Evolutionary conservation across 2,797 vertebrate species (phyloP).

Genomic region (Mus spretus): DNA sequence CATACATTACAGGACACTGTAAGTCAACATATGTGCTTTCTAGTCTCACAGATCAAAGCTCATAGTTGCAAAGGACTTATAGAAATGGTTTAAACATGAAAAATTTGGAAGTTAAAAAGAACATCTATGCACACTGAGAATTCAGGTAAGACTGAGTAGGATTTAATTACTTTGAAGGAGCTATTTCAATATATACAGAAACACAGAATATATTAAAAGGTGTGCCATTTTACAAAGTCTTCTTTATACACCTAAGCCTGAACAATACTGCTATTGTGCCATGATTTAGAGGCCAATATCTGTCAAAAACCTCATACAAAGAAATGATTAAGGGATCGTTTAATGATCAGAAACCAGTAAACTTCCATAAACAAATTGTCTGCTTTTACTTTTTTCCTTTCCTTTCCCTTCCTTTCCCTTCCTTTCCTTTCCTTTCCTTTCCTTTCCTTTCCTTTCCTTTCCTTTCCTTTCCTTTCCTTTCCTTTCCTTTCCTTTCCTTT

Average conservation of each 20-base stretch:
- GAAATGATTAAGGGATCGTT: not conserved
- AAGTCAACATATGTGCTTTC: not conserved
- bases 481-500: no score
- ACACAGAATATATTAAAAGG: not conserved
- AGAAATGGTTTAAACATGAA: not conserved
- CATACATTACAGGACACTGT: not conserved
- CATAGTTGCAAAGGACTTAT: not conserved
- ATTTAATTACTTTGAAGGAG: not conserved
- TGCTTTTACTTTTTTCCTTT: not conserved
- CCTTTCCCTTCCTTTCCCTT: not conserved
- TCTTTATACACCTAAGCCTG: not conserved
- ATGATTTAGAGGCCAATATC: not conserved
- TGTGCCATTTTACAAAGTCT: not conserved
- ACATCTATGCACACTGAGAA: not conserved
- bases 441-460: no score
- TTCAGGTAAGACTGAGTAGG: not conserved
- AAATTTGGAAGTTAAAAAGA: slow-evolving; percentile 3
- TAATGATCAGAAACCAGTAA: not conserved
- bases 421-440: no score
- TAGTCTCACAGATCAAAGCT: not conserved
- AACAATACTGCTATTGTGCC: not conserved
- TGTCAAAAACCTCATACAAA: not conserved
- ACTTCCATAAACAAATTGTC: not conserved
- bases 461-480: no score
- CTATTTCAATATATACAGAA: not conserved